Evolutionary conservation across 2,113 vertebrate species (phyloP), one percentile per base, ranked within the genome.

Genomic region (Hyla sarda): DNA sequence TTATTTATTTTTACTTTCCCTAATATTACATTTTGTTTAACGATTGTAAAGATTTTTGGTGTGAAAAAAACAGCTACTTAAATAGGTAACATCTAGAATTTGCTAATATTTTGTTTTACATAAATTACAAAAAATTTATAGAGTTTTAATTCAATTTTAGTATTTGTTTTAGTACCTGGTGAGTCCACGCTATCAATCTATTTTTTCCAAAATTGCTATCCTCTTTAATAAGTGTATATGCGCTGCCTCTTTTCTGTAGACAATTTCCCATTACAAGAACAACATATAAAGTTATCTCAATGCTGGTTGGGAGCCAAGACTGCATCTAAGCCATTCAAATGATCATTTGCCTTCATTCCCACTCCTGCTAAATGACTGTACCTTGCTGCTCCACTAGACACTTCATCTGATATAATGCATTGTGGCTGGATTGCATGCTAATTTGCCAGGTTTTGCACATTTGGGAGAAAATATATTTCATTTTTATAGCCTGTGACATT

Each of bases 401-500:
- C 83, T 67, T 77, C 83, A 45, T 62, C 74, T 69, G 58, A 85
- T 76, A 69, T 67, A 69, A 21, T 67, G 74, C 83, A 47, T 41
- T 69, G 83, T 69, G 58, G 75, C 74, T 34, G 83, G 60, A 85
- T 78, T 67, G 56, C 32, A 84, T 84, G 72, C 72, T 76, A 84
- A 84, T 84, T 77, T 75, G 37, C 83, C 25, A n/a, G 73, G 41
- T 84, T 84, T 84, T 84, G 54, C 73, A 84, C 73, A 84, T 84
- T 84, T 48, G 74, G 83, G 47, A 78, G 58, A 78, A 54, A 67
- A 69, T 85, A 78, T 69, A 67, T 52, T 13, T 85, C 75, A 54
- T 69, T 78, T 85, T 85, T 85, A 78, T 69, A 69, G 83, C 58
- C 74, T 78, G 73, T 85, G 74, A 69, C 83, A 85, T 78, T 78